Percentiles rank a stretch among this genome's conserved stretches.
These are phyloP conservation scores for Anoplius nigerrimus DNA, from an alignment of 2,888 invertebrate species.

Conservation along the genomic window DNA sequence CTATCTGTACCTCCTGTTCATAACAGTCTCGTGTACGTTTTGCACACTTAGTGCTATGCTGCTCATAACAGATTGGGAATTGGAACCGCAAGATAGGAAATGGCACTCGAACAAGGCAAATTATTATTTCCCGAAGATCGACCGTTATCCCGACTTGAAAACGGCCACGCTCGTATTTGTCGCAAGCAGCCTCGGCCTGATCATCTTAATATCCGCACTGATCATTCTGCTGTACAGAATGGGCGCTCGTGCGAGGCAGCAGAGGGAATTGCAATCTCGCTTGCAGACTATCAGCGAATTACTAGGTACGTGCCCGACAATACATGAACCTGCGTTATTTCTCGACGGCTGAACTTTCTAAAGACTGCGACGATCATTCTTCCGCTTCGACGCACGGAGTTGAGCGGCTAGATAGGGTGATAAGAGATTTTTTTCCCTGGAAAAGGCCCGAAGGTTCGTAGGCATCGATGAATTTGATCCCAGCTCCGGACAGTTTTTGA, in stretches of 20 bases:
- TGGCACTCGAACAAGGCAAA: slow-evolving; percentile 83
- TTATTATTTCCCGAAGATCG: slow-evolving; percentile 84
- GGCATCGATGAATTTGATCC: background rate
- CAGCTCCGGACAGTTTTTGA: slow-evolving; percentile 63
- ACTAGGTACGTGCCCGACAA: slow-evolving; percentile 75
- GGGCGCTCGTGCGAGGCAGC: slow-evolving; percentile 79
- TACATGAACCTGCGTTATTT: background rate
- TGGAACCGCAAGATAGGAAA: slow-evolving; percentile 77
- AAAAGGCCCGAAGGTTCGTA: background rate
- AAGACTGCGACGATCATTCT: background rate
- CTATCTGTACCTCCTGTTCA: background rate
- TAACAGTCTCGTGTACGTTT: no score
- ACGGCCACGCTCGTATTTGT: slow-evolving; percentile 82
- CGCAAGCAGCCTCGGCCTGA: slow-evolving; percentile 80
- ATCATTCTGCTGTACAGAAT: slow-evolving; percentile 81
- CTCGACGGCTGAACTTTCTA: background rate
- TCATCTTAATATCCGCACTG: slow-evolving; percentile 80
- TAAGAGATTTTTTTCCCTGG: background rate
- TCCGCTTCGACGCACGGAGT: background rate
- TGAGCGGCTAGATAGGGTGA: background rate
- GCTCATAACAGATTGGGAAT: slow-evolving; percentile 77
- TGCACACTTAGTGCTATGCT: background rate
- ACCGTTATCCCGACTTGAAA: slow-evolving; percentile 81
- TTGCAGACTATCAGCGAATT: slow-evolving; percentile 83
- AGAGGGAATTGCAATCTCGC: slow-evolving; percentile 81